Base-by-base conservation (phyloP, 2,113 vertebrate species). In the Phoxinus phoxinus region DNA sequence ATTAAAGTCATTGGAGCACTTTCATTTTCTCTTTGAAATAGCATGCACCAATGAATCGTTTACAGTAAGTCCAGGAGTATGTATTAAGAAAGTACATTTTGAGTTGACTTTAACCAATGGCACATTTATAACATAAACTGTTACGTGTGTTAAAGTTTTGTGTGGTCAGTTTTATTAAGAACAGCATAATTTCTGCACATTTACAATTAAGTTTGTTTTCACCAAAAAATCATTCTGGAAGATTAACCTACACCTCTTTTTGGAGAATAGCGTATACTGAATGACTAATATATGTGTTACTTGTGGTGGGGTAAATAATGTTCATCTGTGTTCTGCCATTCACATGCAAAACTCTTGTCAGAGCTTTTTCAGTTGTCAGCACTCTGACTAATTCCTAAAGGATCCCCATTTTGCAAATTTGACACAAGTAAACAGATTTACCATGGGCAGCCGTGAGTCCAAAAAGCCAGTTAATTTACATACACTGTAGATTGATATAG, bases 401-500 rank as follows among this genome's bases (percentile, higher is more conserved):
- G 37, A 84, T 63, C 59, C 56, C 25, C 71, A 53, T 56, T 83
- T 48, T 67, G 23, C 79, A 81, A 87, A 88, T 32, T 53, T n/a
- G 53, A 61, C 83, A 56, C 35, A 89, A 53, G 58, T 81, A 82
- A 61, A 78, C 25, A 80, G 86, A 87, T 90, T 65, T 85, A 87
- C 65, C 87, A 17, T 15, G 71, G n/a, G 81, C 67, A 87, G 79
- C 11, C 86, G 86, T 67, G 12, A 19, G 59, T 63, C 83, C 37
- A 81, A 63, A 86, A 89, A 86, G 67, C 37, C 1, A 8, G 71
- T 73, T 88, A 37, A 78, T 94, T 93, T 93, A 89, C 91, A 92
- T 92, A 85, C 48, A 56, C 17, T 21, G 46, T 61, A 81, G 48
- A 35, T 41, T 82, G 56, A 86, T 86, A 41, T 25, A 71, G 81